Evolutionary conservation across 2,888 invertebrate species (phyloP).

Genomic region (Macrophya alboannulata): DNA sequence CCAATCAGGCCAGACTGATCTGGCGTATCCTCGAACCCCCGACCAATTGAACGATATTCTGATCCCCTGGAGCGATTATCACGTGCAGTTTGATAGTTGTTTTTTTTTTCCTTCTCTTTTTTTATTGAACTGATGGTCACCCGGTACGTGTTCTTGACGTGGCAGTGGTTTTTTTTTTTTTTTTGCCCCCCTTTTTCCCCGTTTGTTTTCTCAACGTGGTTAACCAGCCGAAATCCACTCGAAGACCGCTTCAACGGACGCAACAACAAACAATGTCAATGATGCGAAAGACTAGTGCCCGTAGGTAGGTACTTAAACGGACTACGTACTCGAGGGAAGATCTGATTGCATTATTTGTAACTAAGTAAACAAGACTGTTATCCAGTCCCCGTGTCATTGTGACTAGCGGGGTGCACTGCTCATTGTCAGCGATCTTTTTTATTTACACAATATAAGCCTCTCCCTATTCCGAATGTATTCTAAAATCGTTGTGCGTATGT

Average conservation of each 20-base stretch:
- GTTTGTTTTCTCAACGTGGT: constrained; percentile 77
- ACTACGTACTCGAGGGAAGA: constrained; percentile 34
- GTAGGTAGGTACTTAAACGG: constrained; percentile 38
- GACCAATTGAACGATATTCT: constrained; percentile 28
- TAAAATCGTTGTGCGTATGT: constrained; percentile 53
- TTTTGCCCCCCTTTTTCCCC: constrained; percentile 66
- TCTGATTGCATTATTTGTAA: constrained; percentile 56
- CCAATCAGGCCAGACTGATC: constrained; percentile 74
- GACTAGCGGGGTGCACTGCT: constrained; percentile 13
- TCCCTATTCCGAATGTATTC: constrained; percentile 52
- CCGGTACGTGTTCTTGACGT: neutral
- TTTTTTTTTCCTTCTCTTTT: neutral
- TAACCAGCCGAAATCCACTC: constrained; percentile 73
- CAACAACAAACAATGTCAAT: constrained; percentile 73
- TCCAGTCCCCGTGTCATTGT: neutral
- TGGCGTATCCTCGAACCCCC: constrained; percentile 64
- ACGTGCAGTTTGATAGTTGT: constrained; percentile 37
- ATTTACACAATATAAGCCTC: constrained; percentile 19
- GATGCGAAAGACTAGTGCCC: constrained; percentile 45
- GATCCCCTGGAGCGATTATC: constrained; percentile 36
- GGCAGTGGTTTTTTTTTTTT: constrained; percentile 64
- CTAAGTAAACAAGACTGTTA: constrained; percentile 48
- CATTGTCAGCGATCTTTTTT: constrained; percentile 46
- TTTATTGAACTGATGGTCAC: neutral
- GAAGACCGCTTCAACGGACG: constrained; percentile 71